Conservation (phyloP, 2,113 vertebrate species). For the Siphamia tubifer region DNA sequence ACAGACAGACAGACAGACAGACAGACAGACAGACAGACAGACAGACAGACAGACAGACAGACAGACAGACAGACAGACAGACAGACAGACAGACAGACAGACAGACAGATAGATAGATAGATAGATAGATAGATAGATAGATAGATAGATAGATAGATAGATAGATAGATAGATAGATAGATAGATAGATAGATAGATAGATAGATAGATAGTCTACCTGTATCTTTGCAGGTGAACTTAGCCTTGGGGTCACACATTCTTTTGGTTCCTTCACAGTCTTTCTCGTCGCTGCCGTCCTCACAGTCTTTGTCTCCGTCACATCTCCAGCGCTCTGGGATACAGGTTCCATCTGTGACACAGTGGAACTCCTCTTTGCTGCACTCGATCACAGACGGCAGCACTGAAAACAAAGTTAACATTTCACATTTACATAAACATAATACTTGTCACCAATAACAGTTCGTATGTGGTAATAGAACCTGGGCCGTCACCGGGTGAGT, state of each 20-base stretch:
- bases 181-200: too few species aligned
- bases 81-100: too few species aligned
- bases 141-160: too few species aligned
- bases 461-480: too few species aligned
- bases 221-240: slow-evolving; percentile 92
- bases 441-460: not conserved
- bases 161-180: not conserved
- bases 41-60: too few species aligned
- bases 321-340: slow-evolving; percentile 91
- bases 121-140: too few species aligned
- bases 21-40: too few species aligned
- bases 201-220: too few species aligned
- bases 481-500: too few species aligned
- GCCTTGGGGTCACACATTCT: slow-evolving; percentile 89
- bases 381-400: slow-evolving; percentile 82
- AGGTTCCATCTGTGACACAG: slow-evolving; percentile 89
- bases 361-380: slow-evolving; percentile 92
- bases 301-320: slow-evolving; percentile 98
- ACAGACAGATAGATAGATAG: too few species aligned
- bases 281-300: slow-evolving; percentile 94
- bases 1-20: too few species aligned
- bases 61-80: too few species aligned
- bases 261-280: slow-evolving; percentile 89
- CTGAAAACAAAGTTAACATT: slow-evolving; percentile 66
- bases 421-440: not conserved